Conservation (phyloP, 2,113 vertebrate species). For the Chlorodrepanis virens region DNA sequence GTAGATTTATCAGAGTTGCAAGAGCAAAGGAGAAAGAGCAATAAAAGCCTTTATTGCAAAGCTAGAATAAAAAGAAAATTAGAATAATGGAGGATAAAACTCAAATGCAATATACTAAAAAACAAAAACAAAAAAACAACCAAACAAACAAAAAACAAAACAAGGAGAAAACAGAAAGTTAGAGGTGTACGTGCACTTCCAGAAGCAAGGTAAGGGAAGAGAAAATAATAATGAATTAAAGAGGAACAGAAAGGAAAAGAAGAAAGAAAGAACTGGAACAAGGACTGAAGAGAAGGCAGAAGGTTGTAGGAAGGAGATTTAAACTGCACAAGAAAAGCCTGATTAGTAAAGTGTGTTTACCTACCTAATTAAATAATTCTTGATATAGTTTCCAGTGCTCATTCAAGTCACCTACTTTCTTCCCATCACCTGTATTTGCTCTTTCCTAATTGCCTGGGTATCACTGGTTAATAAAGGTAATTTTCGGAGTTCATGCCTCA, state of each 20-base stretch:
- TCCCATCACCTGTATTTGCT: background rate
- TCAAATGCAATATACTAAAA: background rate
- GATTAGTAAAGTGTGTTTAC: background rate
- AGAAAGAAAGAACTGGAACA: background rate
- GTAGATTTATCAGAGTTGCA: background rate
- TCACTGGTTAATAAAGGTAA: background rate
- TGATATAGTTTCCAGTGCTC: background rate
- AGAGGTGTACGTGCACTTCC: background rate
- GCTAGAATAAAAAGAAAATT: background rate
- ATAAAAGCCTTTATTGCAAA: background rate
- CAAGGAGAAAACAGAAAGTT: background rate
- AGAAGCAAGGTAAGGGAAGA: background rate
- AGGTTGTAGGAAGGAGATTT: background rate
- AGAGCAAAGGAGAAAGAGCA: background rate
- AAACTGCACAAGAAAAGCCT: background rate
- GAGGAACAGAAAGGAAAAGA: background rate
- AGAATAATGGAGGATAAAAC: background rate
- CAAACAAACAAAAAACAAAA: background rate
- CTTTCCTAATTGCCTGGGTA: background rate
- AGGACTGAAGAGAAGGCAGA: background rate
- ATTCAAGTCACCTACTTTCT: slow-evolving; percentile 17
- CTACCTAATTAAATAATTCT: slow-evolving; percentile 8
- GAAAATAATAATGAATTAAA: background rate
- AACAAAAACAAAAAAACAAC: background rate
- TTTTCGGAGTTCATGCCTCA: background rate